phyloP scores from a whole-genome alignment of 2,113 vertebrate genomes.

The Leucosticte australis region DNA sequence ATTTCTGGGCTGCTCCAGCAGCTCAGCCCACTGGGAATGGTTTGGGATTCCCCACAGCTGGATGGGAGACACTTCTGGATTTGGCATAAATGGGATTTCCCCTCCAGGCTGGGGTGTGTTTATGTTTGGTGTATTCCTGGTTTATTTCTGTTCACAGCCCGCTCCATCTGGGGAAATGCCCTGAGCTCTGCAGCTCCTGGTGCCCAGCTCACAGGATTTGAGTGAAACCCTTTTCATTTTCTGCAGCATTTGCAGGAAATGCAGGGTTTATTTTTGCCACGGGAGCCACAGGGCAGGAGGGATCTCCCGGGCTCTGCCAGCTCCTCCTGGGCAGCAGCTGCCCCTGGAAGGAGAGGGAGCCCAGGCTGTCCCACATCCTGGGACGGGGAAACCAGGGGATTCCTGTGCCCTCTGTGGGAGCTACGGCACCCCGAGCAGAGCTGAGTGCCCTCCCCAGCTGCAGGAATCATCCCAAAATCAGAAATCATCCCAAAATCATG shows the following conservation, averaged over 20 bases:
- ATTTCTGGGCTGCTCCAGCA: background rate
- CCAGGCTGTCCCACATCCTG: background rate
- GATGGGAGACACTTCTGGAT: background rate
- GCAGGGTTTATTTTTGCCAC: fast-evolving
- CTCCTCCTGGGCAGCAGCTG: background rate
- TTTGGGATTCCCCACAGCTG: no score
- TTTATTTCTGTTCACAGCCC: background rate
- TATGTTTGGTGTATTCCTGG: background rate
- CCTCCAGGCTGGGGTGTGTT: background rate
- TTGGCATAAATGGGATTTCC: fast-evolving
- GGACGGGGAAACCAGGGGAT: fast-evolving
- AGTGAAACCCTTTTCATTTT: background rate
- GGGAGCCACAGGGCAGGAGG: background rate
- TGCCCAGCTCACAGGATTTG: fast-evolving
- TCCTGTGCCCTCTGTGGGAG: background rate
- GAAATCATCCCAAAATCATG: background rate
- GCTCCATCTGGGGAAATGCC: background rate
- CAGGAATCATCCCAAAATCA: background rate
- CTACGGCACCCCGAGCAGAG: background rate
- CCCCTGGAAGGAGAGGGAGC: background rate
- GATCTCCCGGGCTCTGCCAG: background rate
- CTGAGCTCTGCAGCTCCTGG: background rate
- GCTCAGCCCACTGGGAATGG: fast-evolving
- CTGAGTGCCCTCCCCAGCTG: background rate
- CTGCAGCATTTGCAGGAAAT: fast-evolving